A percentile compares a stretch with the other conserved stretches of the same genome.
Evolutionary conservation across 2,113 vertebrate species (phyloP).

Genomic region (Siniperca knerii): DNA sequence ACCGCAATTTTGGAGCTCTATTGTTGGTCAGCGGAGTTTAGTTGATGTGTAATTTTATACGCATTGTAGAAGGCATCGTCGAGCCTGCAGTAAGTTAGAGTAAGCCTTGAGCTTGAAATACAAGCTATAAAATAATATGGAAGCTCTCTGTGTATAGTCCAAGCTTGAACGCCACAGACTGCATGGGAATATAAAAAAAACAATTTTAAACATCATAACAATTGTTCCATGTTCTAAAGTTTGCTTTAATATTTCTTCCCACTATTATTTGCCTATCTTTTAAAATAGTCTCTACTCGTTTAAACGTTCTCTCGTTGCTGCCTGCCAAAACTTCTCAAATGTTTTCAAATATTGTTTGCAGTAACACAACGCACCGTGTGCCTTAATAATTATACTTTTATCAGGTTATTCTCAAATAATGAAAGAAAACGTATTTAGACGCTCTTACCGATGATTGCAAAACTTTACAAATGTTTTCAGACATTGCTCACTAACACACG

Average conservation of each 20-base stretch:
- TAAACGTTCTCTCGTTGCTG: conserved; percentile 6
- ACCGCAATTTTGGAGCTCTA: conserved; percentile 41
- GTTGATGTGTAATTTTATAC: conserved; percentile 76
- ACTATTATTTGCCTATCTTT: neutral
- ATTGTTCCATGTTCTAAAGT: conserved; percentile 4
- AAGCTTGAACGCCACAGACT: conserved; percentile 23
- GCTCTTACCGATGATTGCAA: neutral
- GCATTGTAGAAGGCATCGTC: conserved; percentile 60
- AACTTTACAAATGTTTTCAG: conserved; percentile 27
- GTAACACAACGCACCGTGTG: neutral
- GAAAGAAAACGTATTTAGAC: neutral
- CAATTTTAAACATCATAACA: conserved; percentile 16
- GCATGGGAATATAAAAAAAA: conserved; percentile 16
- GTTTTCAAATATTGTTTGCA: conserved; percentile 26
- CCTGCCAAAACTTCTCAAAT: conserved; percentile 42
- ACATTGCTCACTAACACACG: conserved; percentile 32
- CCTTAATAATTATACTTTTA: conserved; percentile 21
- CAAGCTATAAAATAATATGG: conserved; percentile 68
- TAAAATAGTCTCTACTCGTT: conserved; percentile 11
- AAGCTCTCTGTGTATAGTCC: conserved; percentile 27
- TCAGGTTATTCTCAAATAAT: conserved; percentile 3
- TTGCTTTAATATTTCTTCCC: conserved; percentile 4
- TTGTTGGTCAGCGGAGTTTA: conserved; percentile 68
- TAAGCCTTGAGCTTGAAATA: conserved; percentile 67
- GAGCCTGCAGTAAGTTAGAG: conserved; percentile 65